phyloP scores from a whole-genome alignment of 2,113 vertebrate species.

The Tupaia chinensis region DNA sequence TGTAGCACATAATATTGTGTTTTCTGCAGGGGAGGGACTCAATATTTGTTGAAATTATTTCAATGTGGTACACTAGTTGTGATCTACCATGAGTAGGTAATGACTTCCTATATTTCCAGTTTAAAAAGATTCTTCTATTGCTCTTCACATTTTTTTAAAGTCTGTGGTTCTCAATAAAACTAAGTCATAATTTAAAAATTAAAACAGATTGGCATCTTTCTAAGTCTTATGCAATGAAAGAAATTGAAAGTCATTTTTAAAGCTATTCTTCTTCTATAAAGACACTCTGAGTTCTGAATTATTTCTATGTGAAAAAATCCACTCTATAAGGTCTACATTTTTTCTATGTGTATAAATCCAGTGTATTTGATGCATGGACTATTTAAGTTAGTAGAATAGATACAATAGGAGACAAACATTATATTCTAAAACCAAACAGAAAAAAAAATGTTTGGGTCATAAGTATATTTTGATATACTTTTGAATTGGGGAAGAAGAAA shows the following conservation, averaged over 20 bases:
- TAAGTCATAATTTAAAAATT: not conserved
- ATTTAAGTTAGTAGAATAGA: not conserved
- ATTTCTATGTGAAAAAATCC: conserved; percentile 16
- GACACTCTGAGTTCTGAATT: not conserved
- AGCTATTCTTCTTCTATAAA: conserved; percentile 20
- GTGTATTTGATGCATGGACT: not conserved
- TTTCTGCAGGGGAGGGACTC: conserved; percentile 31
- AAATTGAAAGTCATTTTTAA: conserved; percentile 52
- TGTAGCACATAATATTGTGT: conserved; percentile 55
- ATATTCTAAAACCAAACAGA: not conserved
- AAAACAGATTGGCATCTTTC: not conserved
- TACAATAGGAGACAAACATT: not conserved
- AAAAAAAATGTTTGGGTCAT: not conserved
- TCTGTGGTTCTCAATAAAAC: conserved; percentile 45
- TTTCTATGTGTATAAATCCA: conserved; percentile 50
- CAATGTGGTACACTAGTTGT: conserved; percentile 43
- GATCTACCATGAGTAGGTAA: conserved; percentile 30
- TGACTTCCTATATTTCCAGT: conserved; percentile 33
- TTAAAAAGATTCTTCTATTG: conserved; percentile 55
- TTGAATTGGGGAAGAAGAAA: conserved; percentile 30
- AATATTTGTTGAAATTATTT: conserved; percentile 63
- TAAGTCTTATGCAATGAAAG: conserved; percentile 19
- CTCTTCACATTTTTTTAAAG: not conserved
- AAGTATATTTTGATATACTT: not conserved
- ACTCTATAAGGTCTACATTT: not conserved